phyloP scores from a whole-genome alignment of 2,113 vertebrate genomes.

The Syrmaticus mikado region DNA sequence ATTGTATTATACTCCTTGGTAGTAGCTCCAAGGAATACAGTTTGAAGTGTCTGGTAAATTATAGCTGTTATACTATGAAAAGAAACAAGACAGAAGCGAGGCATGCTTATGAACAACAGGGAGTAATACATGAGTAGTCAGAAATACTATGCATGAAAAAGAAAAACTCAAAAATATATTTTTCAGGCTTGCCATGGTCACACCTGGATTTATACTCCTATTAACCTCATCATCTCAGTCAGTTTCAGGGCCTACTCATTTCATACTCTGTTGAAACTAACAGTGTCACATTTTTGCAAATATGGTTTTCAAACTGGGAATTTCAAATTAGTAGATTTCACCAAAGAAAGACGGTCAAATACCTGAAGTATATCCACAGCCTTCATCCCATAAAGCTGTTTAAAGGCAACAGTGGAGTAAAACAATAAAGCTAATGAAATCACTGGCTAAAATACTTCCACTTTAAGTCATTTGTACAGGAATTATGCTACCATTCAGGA shows the following conservation, averaged over 20 bases:
- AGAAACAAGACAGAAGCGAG: neutral
- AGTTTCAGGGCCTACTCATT: neutral
- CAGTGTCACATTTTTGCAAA: neutral
- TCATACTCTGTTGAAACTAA: neutral
- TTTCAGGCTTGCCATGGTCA: neutral
- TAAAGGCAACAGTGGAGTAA: neutral
- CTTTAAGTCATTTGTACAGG: neutral
- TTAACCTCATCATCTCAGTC: neutral
- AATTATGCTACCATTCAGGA: neutral
- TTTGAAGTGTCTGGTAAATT: neutral
- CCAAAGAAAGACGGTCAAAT: neutral
- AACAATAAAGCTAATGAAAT: neutral
- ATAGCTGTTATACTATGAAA: neutral
- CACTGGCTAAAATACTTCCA: neutral
- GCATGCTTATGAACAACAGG: neutral
- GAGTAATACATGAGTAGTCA: neutral
- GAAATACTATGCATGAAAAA: neutral
- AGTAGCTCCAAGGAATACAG: neutral
- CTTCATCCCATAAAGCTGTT: neutral
- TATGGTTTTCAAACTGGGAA: neutral
- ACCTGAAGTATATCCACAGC: neutral
- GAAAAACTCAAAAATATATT: neutral
- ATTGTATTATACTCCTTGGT: neutral
- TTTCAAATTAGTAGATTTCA: neutral
- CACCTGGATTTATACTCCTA: neutral